Evolutionary conservation across 2,888 invertebrate genomes (phyloP).

Genomic region (Epirrhoe tristata): DNA sequence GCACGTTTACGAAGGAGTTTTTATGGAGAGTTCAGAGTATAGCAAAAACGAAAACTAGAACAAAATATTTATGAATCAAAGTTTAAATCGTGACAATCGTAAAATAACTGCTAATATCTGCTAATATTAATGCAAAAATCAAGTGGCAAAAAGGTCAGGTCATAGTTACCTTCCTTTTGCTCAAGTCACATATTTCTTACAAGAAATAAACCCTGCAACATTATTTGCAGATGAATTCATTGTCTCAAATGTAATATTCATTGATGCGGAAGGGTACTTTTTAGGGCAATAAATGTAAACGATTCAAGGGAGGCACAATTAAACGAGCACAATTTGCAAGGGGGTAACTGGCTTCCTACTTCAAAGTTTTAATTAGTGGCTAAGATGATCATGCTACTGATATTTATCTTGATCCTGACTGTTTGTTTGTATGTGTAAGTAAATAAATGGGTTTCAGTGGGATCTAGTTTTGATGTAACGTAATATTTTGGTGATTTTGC

Average conservation of each 20-base stretch:
- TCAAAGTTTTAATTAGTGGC: conserved; percentile 69
- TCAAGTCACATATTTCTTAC: background rate
- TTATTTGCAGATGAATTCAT: conserved; percentile 45
- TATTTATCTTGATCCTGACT: conserved; percentile 51
- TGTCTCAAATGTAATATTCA: conserved; percentile 52
- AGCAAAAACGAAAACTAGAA: too few species aligned
- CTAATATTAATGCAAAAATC: background rate
- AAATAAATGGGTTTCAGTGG: conserved; percentile 8
- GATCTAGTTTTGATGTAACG: conserved; percentile 1
- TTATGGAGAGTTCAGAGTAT: too few species aligned
- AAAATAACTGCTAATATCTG: too few species aligned
- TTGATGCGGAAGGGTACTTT: conserved; percentile 53
- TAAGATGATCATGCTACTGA: conserved; percentile 59
- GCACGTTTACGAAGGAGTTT: too few species aligned
- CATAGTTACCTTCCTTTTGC: background rate
- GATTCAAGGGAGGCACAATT: conserved; percentile 61
- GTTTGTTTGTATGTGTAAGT: conserved; percentile 29
- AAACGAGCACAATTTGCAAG: conserved; percentile 64
- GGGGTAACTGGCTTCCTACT: conserved; percentile 58
- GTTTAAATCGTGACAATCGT: too few species aligned
- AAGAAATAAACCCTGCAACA: conserved; percentile 22
- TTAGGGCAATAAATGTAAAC: conserved; percentile 72
- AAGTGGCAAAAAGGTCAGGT: background rate
- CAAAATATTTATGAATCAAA: too few species aligned
- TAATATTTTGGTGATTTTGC: too few species aligned